Base-by-base conservation (phyloP, 2,113 vertebrate genomes). In the Lipophrys pholis region DNA sequence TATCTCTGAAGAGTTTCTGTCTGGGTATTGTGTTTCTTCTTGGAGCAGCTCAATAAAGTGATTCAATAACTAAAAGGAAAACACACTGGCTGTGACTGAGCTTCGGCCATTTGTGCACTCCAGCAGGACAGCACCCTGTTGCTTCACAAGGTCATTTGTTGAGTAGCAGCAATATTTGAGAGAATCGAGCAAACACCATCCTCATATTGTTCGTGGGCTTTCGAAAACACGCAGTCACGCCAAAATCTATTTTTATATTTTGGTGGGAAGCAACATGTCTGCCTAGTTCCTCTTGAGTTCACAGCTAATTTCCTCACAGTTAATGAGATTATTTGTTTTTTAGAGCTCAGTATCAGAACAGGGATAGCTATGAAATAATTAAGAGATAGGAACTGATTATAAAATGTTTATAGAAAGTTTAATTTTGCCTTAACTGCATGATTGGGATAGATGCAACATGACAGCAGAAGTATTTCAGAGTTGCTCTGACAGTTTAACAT, bases 51-150 rank as follows among this genome's bases (percentile, higher is more conserved):
- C 53, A 61, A 69, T 80, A 54, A 72, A 80, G 74, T 35, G 46
- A 66, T 69, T 78, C 50, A 54, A 58, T 66, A 76, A 71, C 57
- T 71, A 57, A 73, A 78, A 14, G 15, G 51, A 73, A 83, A 66
- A 8, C 0, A 1, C 10, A 59, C 41, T 48, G 40, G 42, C 66
- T 16, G 39, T 70, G 54, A 80, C 17, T 83, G 60, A 77, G 39
- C 52, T 16, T 7, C 5, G 8, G 46, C 16, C 56, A 56, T 73
- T 17, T 59, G 16, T 58, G 42, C 12, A 11, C 40, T 21, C 15
- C 38, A 11, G 56, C 10, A 17, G 49, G 64, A 17, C 42, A n/a
- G 56, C 38, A 49, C 14, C 50, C 53, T 78, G 63, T 66, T 73
- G 36, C n/a, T 69, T 11, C 57, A 43, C 43, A 73, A 45, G 43